Conservation (phyloP, 2,888 invertebrate genomes). For the Meliscaeva auricollis region DNA sequence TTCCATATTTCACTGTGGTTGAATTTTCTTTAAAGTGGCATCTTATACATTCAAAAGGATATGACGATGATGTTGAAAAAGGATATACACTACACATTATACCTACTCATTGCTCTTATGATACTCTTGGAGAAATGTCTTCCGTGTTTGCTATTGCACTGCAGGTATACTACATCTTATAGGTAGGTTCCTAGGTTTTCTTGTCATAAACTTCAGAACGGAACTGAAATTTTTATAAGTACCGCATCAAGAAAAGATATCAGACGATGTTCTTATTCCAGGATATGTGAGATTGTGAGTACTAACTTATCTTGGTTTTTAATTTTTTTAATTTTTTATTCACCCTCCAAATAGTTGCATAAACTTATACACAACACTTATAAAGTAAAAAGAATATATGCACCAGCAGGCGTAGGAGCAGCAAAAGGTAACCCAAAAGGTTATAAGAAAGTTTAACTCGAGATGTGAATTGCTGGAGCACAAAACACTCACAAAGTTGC, state of each 20-base stretch:
- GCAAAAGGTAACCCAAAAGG: slow-evolving; percentile 12
- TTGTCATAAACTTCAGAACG: slow-evolving; percentile 42
- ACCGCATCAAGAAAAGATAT: slow-evolving; percentile 6
- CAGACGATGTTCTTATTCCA: background rate
- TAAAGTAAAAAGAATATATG: background rate
- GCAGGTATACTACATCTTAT: too few species aligned
- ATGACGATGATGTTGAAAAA: too few species aligned
- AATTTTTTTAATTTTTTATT: background rate
- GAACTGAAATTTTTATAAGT: slow-evolving; percentile 37
- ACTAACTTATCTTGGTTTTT: slow-evolving; percentile 17
- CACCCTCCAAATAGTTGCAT: slow-evolving; percentile 2
- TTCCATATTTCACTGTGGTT: too few species aligned
- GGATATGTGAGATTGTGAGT: slow-evolving; percentile 25
- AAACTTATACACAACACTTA: background rate
- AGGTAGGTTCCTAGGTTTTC: slow-evolving; percentile 42
- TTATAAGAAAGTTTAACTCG: slow-evolving; percentile 1
- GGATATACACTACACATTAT: too few species aligned
- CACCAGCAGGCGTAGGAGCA: background rate
- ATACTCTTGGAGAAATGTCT: background rate
- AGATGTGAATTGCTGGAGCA: slow-evolving; percentile 17
- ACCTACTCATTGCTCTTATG: too few species aligned
- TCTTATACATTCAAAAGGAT: too few species aligned
- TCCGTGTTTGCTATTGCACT: background rate
- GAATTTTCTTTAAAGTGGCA: too few species aligned
- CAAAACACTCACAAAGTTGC: slow-evolving; percentile 32